Conservation (phyloP, 2,113 vertebrate species). For the Ifrita kowaldi region DNA sequence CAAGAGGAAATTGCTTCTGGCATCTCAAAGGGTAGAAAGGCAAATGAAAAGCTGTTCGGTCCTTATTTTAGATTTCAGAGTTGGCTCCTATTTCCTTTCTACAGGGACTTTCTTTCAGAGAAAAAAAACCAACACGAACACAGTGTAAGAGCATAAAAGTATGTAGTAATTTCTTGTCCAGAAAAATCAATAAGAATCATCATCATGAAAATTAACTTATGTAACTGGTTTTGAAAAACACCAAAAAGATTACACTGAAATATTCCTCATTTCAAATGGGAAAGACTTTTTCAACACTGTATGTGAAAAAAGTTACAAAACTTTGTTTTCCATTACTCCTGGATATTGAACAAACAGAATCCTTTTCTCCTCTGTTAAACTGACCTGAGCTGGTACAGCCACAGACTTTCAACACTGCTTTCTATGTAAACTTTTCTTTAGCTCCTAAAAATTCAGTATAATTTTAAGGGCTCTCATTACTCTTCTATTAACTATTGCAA, state of each 20-base stretch:
- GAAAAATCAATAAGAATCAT: neutral
- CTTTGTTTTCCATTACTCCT: neutral
- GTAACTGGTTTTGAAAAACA: neutral
- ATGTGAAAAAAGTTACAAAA: neutral
- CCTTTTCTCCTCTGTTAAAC: neutral
- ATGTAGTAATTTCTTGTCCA: neutral
- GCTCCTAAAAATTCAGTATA: neutral
- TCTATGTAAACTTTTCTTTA: neutral
- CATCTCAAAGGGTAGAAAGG: slow-evolving; percentile 66
- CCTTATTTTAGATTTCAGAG: slow-evolving; percentile 48
- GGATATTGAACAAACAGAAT: neutral
- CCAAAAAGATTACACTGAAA: neutral
- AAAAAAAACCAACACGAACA: neutral
- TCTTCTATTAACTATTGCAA: neutral
- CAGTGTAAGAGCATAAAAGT: neutral
- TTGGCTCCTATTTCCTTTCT: slow-evolving; percentile 49
- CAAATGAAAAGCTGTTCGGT: slow-evolving; percentile 56
- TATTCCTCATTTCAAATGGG: neutral
- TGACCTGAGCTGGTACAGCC: neutral
- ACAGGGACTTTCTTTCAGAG: neutral
- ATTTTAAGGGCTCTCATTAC: neutral
- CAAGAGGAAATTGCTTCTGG: slow-evolving; percentile 73
- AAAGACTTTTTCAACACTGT: neutral
- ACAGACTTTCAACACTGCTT: neutral
- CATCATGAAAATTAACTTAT: neutral